Evolutionary conservation across 37 sponge, comb jelly and placozoan species (phyloP), one percentile per base, ranked within the genome.

Genomic region (Chondrilla cf. caribensis): DNA sequence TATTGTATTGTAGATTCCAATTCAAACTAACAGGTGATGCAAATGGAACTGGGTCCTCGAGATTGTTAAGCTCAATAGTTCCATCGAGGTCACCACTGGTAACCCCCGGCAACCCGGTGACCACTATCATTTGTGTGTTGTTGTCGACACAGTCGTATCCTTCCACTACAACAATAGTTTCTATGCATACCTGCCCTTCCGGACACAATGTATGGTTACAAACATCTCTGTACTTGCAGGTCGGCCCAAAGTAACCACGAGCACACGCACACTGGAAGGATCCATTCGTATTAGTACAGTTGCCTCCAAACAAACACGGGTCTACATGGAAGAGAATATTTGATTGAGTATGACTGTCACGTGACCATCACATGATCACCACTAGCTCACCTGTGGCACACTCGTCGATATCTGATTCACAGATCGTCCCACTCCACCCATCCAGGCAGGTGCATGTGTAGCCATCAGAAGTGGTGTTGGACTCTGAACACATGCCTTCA

Each of bases 191-290:
- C 33, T 67, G 54, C 35, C 78, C 59, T 26, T 39, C 35, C 21
- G 66, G 42, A 58, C 91, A 90, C 22, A 67, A 78, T 35, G 36
- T 59, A 36, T 72, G 14, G 5, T 68, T 37, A 47, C 91, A 90
- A 14, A 81, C 81, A 47, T 21, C 57, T 2, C 28, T 36, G 60
- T 81, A 87, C 60, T 84, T 84, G 44, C 91, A 90, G 66, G 81
- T 58, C 47, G 80, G 78, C 0, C 93, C 93, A 66, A 70, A 77
- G 55, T 19, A 60, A 17, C 73, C 85, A 14, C 71, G 65, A 17
- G 73, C 35, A 82, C 93, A 93, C 9, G 58, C 0, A 40, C 93
- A 93, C 0, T 31, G 35, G 81, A 88, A 93, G 42, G 83, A 80
- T 39, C 89, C 90, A 41, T 38, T 41, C 0, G 82, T 86, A 59